A percentile compares a stretch with the other conserved stretches of the same genome.
Conservation (phyloP, 2,797 vertebrate genomes). For the Hapalemur alaotrensis region DNA sequence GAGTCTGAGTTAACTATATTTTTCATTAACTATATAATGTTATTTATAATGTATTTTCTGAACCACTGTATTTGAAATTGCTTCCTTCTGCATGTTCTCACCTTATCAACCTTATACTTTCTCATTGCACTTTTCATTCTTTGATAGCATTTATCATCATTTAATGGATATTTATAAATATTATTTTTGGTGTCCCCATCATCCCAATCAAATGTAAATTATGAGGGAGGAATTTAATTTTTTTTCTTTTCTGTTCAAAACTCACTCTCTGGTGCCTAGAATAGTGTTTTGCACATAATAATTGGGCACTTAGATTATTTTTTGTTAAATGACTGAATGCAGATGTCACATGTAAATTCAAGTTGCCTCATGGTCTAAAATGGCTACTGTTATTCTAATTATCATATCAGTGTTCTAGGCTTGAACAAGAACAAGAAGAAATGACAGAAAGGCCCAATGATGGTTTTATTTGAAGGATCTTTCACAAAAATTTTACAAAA, state of each 20-base stretch:
- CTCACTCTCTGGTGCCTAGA: neutral
- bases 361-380: neutral
- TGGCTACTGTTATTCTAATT: neutral
- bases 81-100: neutral
- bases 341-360: neutral
- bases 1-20: neutral
- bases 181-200: neutral
- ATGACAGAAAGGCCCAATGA: neutral
- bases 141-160: neutral
- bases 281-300: neutral
- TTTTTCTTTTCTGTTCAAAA: neutral
- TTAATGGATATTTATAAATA: neutral
- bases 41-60: neutral
- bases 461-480: neutral
- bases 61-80: neutral
- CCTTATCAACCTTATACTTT: no score
- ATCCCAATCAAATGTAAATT: neutral
- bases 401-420: neutral
- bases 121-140: neutral
- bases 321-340: neutral
- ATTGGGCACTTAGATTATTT: neutral
- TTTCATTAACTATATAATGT: neutral
- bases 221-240: neutral
- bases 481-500: neutral
- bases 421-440: neutral